Evolutionary conservation across 2,888 invertebrate species (phyloP), one percentile per base, ranked within the genome.

Genomic region (Ariolimax columbianus): DNA sequence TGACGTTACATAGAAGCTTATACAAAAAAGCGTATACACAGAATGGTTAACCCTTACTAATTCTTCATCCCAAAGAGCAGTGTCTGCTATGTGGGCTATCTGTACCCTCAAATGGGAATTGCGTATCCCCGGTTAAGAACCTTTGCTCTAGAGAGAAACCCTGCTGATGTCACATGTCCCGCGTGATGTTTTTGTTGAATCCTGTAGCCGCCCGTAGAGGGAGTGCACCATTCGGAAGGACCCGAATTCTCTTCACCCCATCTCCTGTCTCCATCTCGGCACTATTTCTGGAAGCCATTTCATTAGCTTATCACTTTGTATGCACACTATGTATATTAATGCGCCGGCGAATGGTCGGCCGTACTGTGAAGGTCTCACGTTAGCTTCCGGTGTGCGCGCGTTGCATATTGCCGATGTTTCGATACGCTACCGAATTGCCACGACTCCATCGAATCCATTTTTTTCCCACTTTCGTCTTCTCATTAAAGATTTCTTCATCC

Each of bases 261-360:
- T 38, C 40, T 33, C 55, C 55, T 79, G 33, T 38, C 40, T 55
- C 36, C 63, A 55, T 55, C 38, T 63, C 55, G 17, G 19, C 66
- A 38, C 63, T 36, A 36, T 66, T 36, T 79, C 79, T 79, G 30
- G 63, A 63, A 63, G 63, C 63, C n/a, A 63, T 63, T 63, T 63
- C 77, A 55, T 36, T 30, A 30, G 36, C 77, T 51, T 30, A 36
- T 30, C 33, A n/a, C 55, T 33, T 75, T 51, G 43, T 36, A 47
- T 51, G 43, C 75, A n/a, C 40, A 30, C 75, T 40, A 63, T 63
- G 63, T 63, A 63, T 63, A 63, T 63, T 63, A 63, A 63, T 63
- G 63, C 63, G 63, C 63, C 23, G n/a, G 30, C 63, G 63, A 63
- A 63, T 63, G 63, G 63, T 63, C 63, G n/a, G n/a, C 30, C 63